A percentile compares a stretch with the other conserved stretches of the same genome.
phyloP scores from a whole-genome alignment of 2,888 invertebrate species.

The Tinea pellionella region DNA sequence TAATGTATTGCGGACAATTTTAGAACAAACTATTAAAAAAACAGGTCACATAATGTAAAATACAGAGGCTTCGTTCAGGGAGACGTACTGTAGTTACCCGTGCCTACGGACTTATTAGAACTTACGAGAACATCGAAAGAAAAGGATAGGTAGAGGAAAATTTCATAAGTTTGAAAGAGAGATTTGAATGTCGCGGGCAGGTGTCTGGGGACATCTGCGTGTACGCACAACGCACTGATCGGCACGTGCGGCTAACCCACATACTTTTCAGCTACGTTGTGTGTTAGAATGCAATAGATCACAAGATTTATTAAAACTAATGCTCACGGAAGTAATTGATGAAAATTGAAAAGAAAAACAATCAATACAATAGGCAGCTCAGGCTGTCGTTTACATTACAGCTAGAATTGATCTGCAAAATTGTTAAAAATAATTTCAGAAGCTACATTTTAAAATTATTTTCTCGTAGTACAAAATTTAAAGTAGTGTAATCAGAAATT shows the following conservation, averaged over 20 bases:
- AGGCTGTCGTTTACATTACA: no score
- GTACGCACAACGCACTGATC: conserved; percentile 45
- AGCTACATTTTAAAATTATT: background rate
- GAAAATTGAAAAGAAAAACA: no score
- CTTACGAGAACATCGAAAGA: conserved; percentile 33
- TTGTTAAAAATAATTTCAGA: background rate
- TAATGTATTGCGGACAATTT: conserved; percentile 53
- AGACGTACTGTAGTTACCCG: background rate
- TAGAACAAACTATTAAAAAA: conserved; percentile 53
- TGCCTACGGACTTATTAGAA: conserved; percentile 35
- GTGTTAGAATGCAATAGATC: background rate
- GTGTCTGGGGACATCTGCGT: conserved; percentile 64
- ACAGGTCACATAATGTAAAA: conserved; percentile 55
- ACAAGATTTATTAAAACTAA: no score
- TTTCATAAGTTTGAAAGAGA: conserved; percentile 35
- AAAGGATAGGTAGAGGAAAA: conserved; percentile 31
- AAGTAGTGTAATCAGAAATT: background rate
- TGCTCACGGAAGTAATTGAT: no score
- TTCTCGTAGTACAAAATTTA: background rate
- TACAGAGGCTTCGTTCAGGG: conserved; percentile 16
- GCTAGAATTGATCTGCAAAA: no score
- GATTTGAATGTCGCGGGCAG: conserved; percentile 36
- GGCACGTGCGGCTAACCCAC: conserved; percentile 54
- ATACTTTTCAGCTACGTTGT: conserved; percentile 30
- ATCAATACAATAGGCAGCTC: no score